Evolutionary conservation across 2,113 vertebrate species (phyloP).

Genomic region (Pseudois nayaur): DNA sequence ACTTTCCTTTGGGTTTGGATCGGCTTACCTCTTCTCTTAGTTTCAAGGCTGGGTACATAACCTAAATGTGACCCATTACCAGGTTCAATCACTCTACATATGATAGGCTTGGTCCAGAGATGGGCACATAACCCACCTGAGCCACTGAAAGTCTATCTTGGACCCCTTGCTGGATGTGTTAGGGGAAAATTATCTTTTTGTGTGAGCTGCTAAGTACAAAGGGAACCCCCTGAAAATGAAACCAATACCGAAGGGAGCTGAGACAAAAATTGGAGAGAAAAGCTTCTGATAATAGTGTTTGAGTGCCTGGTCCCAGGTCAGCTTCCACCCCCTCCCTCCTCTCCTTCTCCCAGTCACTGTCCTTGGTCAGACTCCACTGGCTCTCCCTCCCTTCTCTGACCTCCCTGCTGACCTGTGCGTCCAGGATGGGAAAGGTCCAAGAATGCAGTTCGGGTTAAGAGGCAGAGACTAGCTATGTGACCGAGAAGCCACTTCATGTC

Average conservation of each 20-base stretch:
- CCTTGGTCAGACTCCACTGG: neutral
- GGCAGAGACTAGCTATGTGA: neutral
- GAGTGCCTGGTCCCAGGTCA: neutral
- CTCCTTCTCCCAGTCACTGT: neutral
- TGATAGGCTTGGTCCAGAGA: neutral
- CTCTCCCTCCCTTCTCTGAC: neutral
- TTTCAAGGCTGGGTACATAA: neutral
- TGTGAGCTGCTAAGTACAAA: neutral
- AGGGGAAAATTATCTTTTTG: neutral
- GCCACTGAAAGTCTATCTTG: neutral
- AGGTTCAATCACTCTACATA: neutral
- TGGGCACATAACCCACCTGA: neutral
- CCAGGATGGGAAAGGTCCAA: neutral
- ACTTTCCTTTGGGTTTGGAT: neutral
- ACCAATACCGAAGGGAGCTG: neutral
- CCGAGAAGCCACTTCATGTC: neutral
- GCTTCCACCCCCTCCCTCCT: too few relatives aligned
- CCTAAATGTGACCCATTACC: neutral
- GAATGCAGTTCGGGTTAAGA: neutral
- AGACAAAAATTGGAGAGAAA: neutral
- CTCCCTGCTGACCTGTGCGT: neutral
- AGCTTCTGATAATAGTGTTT: neutral
- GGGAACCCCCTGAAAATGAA: neutral
- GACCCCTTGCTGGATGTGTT: neutral
- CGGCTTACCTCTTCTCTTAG: neutral